Conservation (phyloP, 2,113 vertebrate genomes). For the Rhinogobius similis region DNA sequence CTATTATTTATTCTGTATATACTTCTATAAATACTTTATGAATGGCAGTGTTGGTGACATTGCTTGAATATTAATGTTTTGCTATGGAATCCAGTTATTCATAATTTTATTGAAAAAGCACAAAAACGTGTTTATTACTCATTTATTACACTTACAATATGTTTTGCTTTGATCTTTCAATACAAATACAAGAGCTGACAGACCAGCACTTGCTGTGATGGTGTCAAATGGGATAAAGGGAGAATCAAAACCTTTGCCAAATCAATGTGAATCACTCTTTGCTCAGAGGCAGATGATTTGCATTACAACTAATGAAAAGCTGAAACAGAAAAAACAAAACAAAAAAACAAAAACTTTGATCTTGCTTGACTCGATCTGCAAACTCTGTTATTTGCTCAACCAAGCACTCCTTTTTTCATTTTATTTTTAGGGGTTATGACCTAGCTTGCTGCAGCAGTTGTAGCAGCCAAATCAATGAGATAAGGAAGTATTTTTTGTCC, state of each 20-base stretch:
- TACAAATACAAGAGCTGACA: not conserved
- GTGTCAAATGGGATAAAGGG: not conserved
- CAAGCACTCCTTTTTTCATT: conserved; percentile 8
- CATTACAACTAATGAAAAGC: not conserved
- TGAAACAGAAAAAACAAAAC: too few relatives aligned
- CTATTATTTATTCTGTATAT: not conserved
- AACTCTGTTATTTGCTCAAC: not conserved
- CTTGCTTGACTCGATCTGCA: not conserved
- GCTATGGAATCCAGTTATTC: too few relatives aligned
- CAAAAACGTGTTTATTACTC: not conserved
- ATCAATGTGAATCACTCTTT: not conserved
- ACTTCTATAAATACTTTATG: not conserved
- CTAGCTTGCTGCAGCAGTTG: conserved; percentile 38
- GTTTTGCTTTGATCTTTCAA: not conserved
- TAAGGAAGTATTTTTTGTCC: conserved; percentile 61
- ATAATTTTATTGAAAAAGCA: too few relatives aligned
- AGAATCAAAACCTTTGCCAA: not conserved
- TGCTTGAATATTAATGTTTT: not conserved
- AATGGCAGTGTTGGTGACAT: not conserved
- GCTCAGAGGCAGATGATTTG: not conserved
- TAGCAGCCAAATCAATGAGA: conserved; percentile 63
- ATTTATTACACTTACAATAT: not conserved
- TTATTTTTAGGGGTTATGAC: conserved; percentile 24
- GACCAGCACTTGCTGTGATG: not conserved
- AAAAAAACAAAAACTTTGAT: not conserved